phyloP scores from a whole-genome alignment of 2,113 vertebrate genomes.

The Isichthys henryi region DNA sequence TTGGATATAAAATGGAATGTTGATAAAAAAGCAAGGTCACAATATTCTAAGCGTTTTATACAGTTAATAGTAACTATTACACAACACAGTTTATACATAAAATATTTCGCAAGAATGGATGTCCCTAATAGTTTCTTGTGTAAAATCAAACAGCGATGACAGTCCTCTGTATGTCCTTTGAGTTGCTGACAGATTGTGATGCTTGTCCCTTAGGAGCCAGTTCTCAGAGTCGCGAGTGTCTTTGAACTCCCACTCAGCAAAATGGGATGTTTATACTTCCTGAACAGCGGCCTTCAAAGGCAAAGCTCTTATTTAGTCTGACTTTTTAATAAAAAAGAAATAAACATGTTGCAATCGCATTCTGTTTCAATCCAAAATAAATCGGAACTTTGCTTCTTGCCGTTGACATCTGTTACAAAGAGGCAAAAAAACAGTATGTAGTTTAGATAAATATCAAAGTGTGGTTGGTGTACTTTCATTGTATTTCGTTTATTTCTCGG shows the following conservation, averaged over 20 bases:
- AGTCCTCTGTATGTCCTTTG: background rate
- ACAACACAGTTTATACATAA: background rate
- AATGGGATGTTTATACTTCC: background rate
- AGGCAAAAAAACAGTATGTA: conserved; percentile 48
- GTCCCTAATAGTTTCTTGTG: background rate
- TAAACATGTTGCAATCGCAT: background rate
- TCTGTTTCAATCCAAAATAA: background rate
- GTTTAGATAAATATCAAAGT: conserved; percentile 54
- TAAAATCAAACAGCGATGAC: background rate
- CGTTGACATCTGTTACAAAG: conserved; percentile 45
- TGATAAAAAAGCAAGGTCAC: background rate
- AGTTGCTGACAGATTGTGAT: background rate
- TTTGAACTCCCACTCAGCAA: background rate
- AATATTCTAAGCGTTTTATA: background rate
- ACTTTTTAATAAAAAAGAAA: background rate
- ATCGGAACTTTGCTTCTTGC: background rate
- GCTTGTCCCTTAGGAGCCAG: background rate
- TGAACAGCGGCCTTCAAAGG: background rate
- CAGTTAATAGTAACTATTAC: background rate
- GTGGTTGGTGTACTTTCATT: conserved; percentile 52
- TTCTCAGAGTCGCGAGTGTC: background rate
- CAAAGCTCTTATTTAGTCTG: background rate
- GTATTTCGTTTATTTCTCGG: conserved; percentile 44
- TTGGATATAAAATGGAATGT: background rate
- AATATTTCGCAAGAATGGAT: background rate